Base-by-base conservation (phyloP, 1,140 invertebrate genomes). In the Pomacea maculata region DNA sequence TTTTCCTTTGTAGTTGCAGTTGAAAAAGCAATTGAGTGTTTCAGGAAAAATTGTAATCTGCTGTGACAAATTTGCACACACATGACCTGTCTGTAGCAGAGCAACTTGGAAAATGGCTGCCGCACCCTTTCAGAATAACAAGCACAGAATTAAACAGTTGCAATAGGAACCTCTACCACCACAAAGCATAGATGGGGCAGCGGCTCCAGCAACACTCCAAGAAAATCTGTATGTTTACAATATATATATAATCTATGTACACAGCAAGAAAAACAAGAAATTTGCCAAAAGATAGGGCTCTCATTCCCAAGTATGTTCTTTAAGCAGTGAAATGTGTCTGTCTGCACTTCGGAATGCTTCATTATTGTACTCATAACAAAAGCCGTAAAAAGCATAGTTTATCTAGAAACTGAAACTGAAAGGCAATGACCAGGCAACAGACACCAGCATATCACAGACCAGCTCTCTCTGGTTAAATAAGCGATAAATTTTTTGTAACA, bases 101-200 rank as follows among this genome's bases (percentile, higher is more conserved):
- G 80, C 78, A 80, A 80, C 77, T 75, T 82, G 84, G 83, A 85
- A 83, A 87, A 87, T 87, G 86, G 86, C 86, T 84, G 86, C 86
- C 86, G 83, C 86, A 87, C 86, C 86, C 71, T 80, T 57, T 80
- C 70, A 83, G 74, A 79, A 68, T 25, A 83, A 71, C 71, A 80
- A 15, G 55, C 25, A 64, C 34, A 75, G 76, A 75, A 64, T 73
- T 34, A 85, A 80, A 82, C 71, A 78, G 73, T 77, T 73, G 75
- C 78, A 77, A n/a, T 29, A n/a, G 15, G 77, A 78, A 68, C 17
- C 64, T 45, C 63, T 25, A 76, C 75, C 79, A 77, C 79, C 57
- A 52, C 73, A 79, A 79, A 71, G 64, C 76, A 71, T 75, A 80
- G 52, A 79, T 75, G 71, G 77, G 68, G 77, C 63, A 81, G 78